Base-by-base conservation (phyloP, 2,797 vertebrate genomes). In the Harpagifer antarcticus region DNA sequence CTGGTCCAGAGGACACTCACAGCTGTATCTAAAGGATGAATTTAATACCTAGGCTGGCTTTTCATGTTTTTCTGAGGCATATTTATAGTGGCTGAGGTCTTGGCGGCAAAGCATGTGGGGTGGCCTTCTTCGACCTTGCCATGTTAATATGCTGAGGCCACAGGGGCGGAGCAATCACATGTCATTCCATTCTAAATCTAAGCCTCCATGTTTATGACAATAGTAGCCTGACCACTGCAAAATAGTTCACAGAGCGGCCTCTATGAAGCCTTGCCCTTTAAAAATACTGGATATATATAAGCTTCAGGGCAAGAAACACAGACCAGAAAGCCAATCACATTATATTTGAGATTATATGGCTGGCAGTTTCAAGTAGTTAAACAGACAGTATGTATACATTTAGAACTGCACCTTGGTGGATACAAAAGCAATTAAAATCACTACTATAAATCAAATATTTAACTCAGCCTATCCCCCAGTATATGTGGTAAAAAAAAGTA, bases 71-170 rank as follows among this genome's bases (percentile, higher is more conserved):
- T 88, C 58, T 77, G 20, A 43, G 33, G 44, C 15, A 59, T 92
- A 94, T 93, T 92, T 94, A 86, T 91, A 94, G 89, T 17, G 45
- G 19, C 56, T 90, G 83, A 92, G 82, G 88, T 91, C 85, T 88
- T 79, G 76, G 64, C 10, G 45, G 73, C 23, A 2, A 33, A 82
- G 81, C 79, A 72, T 23, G 23, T 23, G 2, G 57, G 72, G 69
- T 74, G 87, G 89, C 78, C 84, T 83, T 82, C 82, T 83, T 73
- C 60, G 86, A 80, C 78, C 69, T 79, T 6, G 82, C 91, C 90
- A 92, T 92, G 89, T 91, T 88, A 90, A 93, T 91, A 89, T 81
- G 86, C 79, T 44, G 43, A 3, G 68, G 72, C 68, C 3, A 9
- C 66, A 79, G 71, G 79, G 88, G 86, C 44, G 83, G 89, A 79